These are phyloP conservation scores for Pomatostomus ruficeps DNA, from an alignment of 2,113 vertebrate genomes.

Conservation along the genomic window DNA sequence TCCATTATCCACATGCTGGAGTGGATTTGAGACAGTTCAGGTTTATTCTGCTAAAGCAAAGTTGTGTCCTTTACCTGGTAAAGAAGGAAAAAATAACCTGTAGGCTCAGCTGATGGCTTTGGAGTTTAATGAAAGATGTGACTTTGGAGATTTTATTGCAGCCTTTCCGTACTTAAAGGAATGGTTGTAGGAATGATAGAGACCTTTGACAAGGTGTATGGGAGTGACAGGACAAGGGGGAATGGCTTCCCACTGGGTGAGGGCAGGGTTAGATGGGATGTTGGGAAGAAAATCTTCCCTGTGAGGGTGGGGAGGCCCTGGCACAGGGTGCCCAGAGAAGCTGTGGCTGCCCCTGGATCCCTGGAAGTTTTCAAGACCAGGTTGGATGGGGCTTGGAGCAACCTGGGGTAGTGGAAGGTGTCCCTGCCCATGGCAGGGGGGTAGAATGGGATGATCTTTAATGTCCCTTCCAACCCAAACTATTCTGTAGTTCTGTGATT, in stretches of 20 bases:
- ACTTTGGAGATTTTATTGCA: neutral
- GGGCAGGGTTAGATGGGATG: neutral
- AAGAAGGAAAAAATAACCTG: neutral
- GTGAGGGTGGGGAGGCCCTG: accelerated
- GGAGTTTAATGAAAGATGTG: neutral
- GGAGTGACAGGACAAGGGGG: neutral
- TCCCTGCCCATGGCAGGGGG: accelerated
- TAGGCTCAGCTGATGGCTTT: neutral
- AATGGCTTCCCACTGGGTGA: neutral
- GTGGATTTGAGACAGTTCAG: neutral
- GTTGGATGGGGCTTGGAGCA: accelerated
- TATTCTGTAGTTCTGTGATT: neutral
- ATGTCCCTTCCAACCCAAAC: neutral
- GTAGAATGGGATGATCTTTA: accelerated
- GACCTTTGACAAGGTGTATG: neutral
- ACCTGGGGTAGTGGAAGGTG: accelerated
- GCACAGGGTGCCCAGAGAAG: neutral
- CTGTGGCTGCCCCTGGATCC: neutral
- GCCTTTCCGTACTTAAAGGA: neutral
- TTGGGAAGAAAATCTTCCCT: neutral
- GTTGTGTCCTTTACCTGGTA: neutral
- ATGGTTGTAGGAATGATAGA: neutral
- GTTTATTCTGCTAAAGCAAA: neutral
- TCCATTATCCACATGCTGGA: neutral
- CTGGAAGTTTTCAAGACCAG: neutral